Conservation (phyloP, 2,113 vertebrate genomes). For the Synodontis membranacea region DNA sequence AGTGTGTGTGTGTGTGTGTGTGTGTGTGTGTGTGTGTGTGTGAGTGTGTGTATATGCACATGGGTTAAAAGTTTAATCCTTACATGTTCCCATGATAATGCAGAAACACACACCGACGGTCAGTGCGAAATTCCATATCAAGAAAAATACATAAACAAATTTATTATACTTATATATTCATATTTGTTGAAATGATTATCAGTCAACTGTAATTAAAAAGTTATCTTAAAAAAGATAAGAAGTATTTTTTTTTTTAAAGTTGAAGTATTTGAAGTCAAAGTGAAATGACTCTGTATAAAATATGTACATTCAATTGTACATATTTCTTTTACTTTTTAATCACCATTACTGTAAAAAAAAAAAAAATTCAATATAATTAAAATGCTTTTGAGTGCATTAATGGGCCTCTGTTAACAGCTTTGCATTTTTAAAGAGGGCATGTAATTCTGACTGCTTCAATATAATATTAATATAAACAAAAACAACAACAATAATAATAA, state of each 20-base stretch:
- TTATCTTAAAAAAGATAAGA: neutral
- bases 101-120: neutral
- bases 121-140: neutral
- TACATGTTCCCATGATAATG: neutral
- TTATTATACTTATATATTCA: neutral
- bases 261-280: too few relatives aligned
- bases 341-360: neutral
- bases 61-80: neutral
- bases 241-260: too few relatives aligned
- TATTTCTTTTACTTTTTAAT: neutral
- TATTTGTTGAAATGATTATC: neutral
- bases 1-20: slow-evolving; percentile 22
- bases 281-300: neutral
- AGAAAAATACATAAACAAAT: too few relatives aligned
- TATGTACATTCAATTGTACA: neutral
- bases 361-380: neutral
- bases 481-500: too few relatives aligned
- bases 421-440: neutral
- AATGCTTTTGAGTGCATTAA: neutral
- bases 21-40: slow-evolving; percentile 18
- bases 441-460: neutral
- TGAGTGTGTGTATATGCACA: neutral
- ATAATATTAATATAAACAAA: neutral
- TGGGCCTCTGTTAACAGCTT: neutral
- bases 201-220: neutral